phyloP scores from a whole-genome alignment of 2,888 invertebrate species.

The Melinopterus prodromus region DNA sequence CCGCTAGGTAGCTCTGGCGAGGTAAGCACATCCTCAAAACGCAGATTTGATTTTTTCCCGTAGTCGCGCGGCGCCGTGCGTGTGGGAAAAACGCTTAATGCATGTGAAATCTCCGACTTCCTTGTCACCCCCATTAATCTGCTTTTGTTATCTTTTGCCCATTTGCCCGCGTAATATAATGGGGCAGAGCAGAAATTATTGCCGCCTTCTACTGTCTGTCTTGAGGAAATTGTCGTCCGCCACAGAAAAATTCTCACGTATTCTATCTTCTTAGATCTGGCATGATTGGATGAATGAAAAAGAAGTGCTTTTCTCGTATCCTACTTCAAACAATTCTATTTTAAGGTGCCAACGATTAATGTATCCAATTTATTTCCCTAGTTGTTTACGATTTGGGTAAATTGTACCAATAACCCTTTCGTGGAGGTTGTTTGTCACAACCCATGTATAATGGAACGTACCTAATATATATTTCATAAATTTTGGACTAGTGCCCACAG shows the following conservation, averaged over 20 bases:
- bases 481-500: too few relatives aligned
- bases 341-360: too few relatives aligned
- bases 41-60: constrained; percentile 22
- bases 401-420: too few relatives aligned
- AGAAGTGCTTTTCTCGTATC: too few relatives aligned
- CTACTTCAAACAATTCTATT: too few relatives aligned
- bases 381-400: too few relatives aligned
- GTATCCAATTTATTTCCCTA: too few relatives aligned
- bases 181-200: background rate
- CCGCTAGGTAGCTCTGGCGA: background rate
- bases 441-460: too few relatives aligned
- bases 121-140: constrained; percentile 14
- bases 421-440: too few relatives aligned
- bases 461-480: too few relatives aligned
- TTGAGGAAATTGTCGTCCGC: background rate
- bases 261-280: background rate
- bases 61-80: background rate
- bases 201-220: background rate
- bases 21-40: constrained; percentile 17
- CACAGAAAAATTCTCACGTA: background rate
- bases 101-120: constrained; percentile 28
- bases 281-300: background rate
- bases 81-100: constrained; percentile 30
- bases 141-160: constrained; percentile 18
- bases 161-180: background rate